Percentiles rank a stretch among this genome's conserved stretches.
phyloP scores from a whole-genome alignment of 1,140 invertebrate genomes.

The Drosophila navojoa region DNA sequence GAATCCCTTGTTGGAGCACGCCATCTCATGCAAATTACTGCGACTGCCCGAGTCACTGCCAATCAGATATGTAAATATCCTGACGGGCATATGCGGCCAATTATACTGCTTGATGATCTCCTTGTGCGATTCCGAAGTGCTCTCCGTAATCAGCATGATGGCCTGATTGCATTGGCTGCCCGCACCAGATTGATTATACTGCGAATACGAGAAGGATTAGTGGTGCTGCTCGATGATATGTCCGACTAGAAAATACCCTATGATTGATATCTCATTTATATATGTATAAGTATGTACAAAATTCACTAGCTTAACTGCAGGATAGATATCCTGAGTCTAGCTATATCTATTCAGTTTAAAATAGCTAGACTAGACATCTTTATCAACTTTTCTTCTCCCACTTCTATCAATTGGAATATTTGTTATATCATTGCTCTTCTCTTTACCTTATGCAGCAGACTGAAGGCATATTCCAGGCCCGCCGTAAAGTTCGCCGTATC shows the following conservation, averaged over 20 bases:
- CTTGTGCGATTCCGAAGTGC: slow-evolving; percentile 88
- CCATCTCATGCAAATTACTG: slow-evolving; percentile 95
- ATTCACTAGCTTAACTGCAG: too few species aligned
- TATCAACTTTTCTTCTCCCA: neutral
- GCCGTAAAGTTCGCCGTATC: slow-evolving; percentile 96
- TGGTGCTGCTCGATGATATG: too few species aligned
- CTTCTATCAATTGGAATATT: too few species aligned
- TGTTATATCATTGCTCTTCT: too few species aligned
- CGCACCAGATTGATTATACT: slow-evolving; percentile 91
- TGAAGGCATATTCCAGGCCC: slow-evolving; percentile 95
- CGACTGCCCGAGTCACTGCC: slow-evolving; percentile 95
- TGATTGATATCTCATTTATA: too few species aligned
- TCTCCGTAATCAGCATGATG: slow-evolving; percentile 97
- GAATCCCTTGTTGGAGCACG: slow-evolving; percentile 98
- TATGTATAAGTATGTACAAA: too few species aligned
- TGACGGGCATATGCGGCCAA: slow-evolving; percentile 94
- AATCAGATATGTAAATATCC: slow-evolving; percentile 98
- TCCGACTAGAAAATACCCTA: neutral
- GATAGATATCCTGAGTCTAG: too few species aligned
- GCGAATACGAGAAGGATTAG: slow-evolving; percentile 40
- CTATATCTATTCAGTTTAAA: neutral
- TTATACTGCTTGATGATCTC: slow-evolving; percentile 92
- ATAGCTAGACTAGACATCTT: too few species aligned
- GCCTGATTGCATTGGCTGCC: slow-evolving; percentile 98
- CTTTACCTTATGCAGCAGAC: slow-evolving; percentile 93